Base-by-base conservation (phyloP, 92 coral and sea anemone genomes). In the Ricordea florida region DNA sequence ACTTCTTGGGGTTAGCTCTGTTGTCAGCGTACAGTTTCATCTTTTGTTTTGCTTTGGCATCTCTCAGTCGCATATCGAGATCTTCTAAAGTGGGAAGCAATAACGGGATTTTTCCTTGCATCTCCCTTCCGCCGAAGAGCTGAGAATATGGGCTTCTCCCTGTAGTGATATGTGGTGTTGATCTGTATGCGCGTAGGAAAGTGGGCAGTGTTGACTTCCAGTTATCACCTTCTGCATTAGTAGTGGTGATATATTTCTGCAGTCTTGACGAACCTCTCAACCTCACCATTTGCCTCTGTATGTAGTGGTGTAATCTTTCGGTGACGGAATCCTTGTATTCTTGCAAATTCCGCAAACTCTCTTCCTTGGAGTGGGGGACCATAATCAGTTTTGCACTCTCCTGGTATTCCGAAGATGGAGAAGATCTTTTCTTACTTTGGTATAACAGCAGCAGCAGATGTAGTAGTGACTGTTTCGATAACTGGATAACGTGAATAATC, bases 71-170 rank as follows among this genome's bases (percentile, higher is more conserved):
- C 17, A 71, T 15, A n/a, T 69, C 66, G 15, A 13, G 30, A 18
- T 53, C n/a, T 50, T 53, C 66, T 25, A 2, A 22, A 43, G 34
- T 34, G 50, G 45, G 20, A 41, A 57, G 49, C 27, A 51, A n/a
- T 18, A 21, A 30, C 6, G 71, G 81, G 28, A 74, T 7, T 38
- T 74, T 74, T 17, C 20, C 52, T 26, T 32, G 20, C 81, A 74
- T 74, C 30, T 62, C 34, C 16, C 81, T 18, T 74, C 73, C 73
- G 24, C 51, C 58, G 43, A 73, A 60, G 57, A 74, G 42, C 31
- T 44, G 49, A 27, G 52, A 62, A 29, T 41, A 60, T 41, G 81
- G 81, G 9, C 71, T 62, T 47, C 30, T 21, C n/a, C 67, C 48
- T 13, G 81, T 74, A 6, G 41, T 37, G 30, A 71, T 38, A 50